Evolutionary conservation across 1,140 invertebrate genomes (phyloP).

Genomic region (Trichonephila clavipes): DNA sequence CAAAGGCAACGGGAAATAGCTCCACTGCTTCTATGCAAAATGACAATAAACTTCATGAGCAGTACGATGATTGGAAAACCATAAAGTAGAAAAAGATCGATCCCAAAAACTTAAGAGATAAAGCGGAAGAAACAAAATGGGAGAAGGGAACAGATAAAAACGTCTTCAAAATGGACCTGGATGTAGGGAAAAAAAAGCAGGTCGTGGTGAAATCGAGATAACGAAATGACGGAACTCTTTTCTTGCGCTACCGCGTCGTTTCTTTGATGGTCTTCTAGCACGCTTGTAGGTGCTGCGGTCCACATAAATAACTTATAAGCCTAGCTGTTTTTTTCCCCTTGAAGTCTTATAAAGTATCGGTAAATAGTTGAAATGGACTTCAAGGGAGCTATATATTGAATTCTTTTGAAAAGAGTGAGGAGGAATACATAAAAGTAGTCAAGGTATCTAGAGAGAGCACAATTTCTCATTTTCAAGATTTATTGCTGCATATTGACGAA

Average conservation of each 20-base stretch:
- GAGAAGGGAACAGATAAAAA: conserved; percentile 8
- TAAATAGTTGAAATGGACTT: not conserved
- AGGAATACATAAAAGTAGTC: not conserved
- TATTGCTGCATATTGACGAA: too few species aligned
- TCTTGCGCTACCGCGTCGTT: not conserved
- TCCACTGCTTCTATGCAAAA: not conserved
- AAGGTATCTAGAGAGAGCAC: not conserved
- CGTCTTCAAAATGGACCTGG: conserved; percentile 29
- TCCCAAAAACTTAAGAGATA: conserved; percentile 31
- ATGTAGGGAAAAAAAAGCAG: not conserved
- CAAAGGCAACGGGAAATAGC: not conserved
- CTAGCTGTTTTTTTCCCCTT: not conserved
- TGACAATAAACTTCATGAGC: conserved; percentile 10
- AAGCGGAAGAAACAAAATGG: conserved; percentile 18
- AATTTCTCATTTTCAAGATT: not conserved
- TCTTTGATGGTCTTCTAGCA: not conserved
- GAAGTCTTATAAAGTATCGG: conserved; percentile 2
- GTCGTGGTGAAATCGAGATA: conserved; percentile 30
- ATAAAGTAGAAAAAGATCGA: conserved; percentile 27
- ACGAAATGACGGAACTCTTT: conserved; percentile 38
- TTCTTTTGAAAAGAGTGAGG: not conserved
- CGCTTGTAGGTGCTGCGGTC: not conserved
- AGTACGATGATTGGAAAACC: conserved; percentile 14
- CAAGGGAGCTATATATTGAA: not conserved
- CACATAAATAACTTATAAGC: conserved; percentile 12